Evolutionary conservation across 2,113 vertebrate species (phyloP).

Genomic region (Odocoileus hemionus): DNA sequence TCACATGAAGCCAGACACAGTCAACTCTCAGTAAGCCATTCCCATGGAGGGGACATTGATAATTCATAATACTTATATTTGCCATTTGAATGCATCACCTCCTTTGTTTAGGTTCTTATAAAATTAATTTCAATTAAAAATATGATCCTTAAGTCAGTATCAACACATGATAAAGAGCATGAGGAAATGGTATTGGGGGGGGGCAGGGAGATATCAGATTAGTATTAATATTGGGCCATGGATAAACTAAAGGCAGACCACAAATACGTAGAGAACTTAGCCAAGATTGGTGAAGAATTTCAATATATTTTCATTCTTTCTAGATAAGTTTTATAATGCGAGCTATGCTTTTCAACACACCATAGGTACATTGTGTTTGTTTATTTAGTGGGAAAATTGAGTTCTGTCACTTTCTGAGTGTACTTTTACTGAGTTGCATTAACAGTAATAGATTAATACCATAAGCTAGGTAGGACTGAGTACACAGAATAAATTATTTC

Average conservation of each 20-base stretch:
- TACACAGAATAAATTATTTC: not conserved
- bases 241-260: constrained; percentile 7
- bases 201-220: not conserved
- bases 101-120: not conserved
- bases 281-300: not conserved
- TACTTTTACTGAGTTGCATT: not conserved
- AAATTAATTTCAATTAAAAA: constrained; percentile 51
- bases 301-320: not conserved
- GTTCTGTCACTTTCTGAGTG: not conserved
- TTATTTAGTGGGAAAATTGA: not conserved
- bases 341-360: not conserved
- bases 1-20: constrained; percentile 44
- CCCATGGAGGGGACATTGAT: not conserved
- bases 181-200: not conserved
- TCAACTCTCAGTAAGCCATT: constrained; percentile 11
- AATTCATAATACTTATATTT: constrained; percentile 28
- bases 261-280: not conserved
- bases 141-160: not conserved
- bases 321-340: not conserved
- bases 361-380: not conserved
- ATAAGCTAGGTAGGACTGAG: not conserved
- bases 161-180: not conserved
- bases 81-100: not conserved
- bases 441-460: not conserved
- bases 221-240: not conserved